These are phyloP conservation scores for Timema cristinae DNA, from an alignment of 2,888 invertebrate genomes.

Conservation along the genomic window DNA sequence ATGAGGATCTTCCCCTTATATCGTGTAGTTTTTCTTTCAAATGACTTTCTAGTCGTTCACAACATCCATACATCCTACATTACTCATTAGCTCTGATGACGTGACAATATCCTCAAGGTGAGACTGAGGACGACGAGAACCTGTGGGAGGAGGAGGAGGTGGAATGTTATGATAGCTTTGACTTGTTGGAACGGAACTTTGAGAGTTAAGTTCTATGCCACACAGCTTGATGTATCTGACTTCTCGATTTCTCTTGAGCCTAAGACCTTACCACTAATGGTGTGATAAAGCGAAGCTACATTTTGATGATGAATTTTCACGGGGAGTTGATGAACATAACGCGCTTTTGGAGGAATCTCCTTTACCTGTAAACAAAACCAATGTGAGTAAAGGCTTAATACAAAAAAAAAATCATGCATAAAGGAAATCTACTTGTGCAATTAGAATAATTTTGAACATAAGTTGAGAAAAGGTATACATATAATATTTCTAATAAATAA, in stretches of 20 bases:
- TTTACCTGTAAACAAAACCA: conserved; percentile 21
- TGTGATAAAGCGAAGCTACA: conserved; percentile 36
- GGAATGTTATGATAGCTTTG: conserved; percentile 25
- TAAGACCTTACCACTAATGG: conserved; percentile 35
- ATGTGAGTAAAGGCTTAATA: background rate
- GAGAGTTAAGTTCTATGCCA: conserved; percentile 15
- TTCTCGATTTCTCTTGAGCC: conserved; percentile 30
- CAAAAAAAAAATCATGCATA: background rate
- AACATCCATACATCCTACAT: conserved; percentile 26
- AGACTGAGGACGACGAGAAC: conserved; percentile 21
- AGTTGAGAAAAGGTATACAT: too few relatives aligned
- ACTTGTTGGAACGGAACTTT: background rate
- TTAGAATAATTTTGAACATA: too few relatives aligned
- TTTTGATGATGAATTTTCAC: conserved; percentile 30
- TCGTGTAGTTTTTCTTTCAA: conserved; percentile 46
- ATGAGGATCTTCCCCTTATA: conserved; percentile 41
- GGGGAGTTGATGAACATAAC: conserved; percentile 20
- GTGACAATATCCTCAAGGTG: conserved; percentile 22
- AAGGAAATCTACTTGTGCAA: too few relatives aligned
- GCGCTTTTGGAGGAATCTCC: conserved; percentile 14
- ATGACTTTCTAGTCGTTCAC: conserved; percentile 43
- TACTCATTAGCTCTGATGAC: conserved; percentile 20
- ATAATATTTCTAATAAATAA: too few relatives aligned
- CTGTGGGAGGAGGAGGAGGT: conserved; percentile 27
- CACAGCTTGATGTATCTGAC: conserved; percentile 17